Evolutionary conservation across 53 echinoderm and acorn worm species (phyloP).

Genomic region (Astropecten irregularis): DNA sequence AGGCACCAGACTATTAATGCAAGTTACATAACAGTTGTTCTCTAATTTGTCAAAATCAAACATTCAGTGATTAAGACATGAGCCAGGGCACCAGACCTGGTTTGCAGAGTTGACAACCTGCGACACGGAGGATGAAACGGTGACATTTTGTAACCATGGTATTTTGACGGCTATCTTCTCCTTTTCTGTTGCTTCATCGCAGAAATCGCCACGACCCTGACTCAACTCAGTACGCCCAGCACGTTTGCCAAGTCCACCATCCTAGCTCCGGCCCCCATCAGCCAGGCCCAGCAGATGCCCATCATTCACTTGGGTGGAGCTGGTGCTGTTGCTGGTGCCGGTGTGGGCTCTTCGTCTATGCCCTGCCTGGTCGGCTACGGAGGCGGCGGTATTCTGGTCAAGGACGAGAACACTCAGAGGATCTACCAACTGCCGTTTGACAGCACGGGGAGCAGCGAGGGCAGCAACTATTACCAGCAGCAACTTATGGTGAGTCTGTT

Average conservation of each 20-base stretch:
- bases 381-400: constrained; percentile 41
- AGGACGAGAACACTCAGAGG: constrained; percentile 42
- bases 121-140: no score
- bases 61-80: no score
- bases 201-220: constrained; percentile 43
- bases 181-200: no score
- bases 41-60: no score
- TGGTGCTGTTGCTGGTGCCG: neutral
- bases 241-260: neutral
- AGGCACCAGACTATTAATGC: no score
- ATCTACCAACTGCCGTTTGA: constrained; percentile 37
- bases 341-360: neutral
- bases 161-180: no score
- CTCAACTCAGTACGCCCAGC: neutral
- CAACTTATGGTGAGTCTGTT: constrained; percentile 31
- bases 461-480: constrained; percentile 48
- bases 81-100: no score
- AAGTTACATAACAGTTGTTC: no score
- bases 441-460: neutral
- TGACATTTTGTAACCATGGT: no score
- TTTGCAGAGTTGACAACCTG: no score
- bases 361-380: constrained; percentile 42
- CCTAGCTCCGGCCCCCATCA: neutral
- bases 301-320: constrained; percentile 10
- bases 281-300: constrained; percentile 33